phyloP scores from a whole-genome alignment of 2,888 invertebrate species.

The Lutraria lutraria region DNA sequence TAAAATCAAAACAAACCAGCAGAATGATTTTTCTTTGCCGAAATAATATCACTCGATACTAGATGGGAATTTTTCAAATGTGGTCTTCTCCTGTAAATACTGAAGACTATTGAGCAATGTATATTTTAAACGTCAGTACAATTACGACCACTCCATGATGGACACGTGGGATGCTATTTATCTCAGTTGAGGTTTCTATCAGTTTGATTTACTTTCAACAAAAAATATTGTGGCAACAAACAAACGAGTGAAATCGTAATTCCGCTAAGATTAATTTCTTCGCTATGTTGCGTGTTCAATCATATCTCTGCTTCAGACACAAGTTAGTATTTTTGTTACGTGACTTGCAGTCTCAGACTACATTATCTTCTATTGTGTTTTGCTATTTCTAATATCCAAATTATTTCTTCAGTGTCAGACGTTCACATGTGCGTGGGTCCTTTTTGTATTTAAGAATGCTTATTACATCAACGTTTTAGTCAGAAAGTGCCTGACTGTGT shows the following conservation, averaged over 20 bases:
- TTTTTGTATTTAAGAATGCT: not conserved
- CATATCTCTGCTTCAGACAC: not conserved
- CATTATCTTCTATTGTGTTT: not conserved
- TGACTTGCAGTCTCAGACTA: not conserved
- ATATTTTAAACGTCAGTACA: not conserved
- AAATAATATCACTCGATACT: too few relatives aligned
- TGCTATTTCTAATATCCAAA: not conserved
- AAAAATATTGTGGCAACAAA: not conserved
- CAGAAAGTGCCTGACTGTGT: not conserved
- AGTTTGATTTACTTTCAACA: not conserved
- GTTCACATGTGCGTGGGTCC: not conserved
- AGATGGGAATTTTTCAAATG: too few relatives aligned
- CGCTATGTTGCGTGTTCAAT: not conserved
- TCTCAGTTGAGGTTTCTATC: not conserved
- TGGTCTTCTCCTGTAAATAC: too few relatives aligned
- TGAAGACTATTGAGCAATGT: too few relatives aligned
- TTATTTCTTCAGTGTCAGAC: not conserved
- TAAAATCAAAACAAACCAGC: too few relatives aligned
- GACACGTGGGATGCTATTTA: not conserved
- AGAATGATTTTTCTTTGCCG: too few relatives aligned
- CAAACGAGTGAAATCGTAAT: not conserved
- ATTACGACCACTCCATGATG: not conserved
- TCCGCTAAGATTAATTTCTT: not conserved
- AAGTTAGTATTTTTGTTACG: not conserved
- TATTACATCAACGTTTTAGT: not conserved